Base-by-base conservation (phyloP, 2,888 invertebrate species). In the Lampropteryx suffumata region DNA sequence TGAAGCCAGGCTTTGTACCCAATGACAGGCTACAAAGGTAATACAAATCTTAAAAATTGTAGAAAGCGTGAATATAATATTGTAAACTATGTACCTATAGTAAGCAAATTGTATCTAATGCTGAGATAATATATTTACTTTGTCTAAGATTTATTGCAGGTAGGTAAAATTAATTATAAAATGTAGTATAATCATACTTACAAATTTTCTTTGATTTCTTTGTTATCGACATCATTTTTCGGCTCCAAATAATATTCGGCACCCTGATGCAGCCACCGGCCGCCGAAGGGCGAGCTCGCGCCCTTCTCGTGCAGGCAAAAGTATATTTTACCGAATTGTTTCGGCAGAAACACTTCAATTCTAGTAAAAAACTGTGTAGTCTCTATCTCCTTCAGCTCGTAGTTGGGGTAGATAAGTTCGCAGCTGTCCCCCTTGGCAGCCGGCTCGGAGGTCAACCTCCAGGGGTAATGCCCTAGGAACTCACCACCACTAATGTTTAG, bases 181-280 rank as follows among this genome's bases (percentile, higher is more conserved):
- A 17, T 17, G 17, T 2, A 3, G 17, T 2, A 11, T n/a, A n/a
- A 8, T 11, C 11, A 7, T 30, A 74, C 75, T 73, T 35, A 73
- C 72, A 46, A 39, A 46, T 54, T 26, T 2, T 42, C 44, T 8
- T 41, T 34, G n/a, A 34, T 44, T 35, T 44, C 32, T 13, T 32
- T 52, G 17, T 53, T 37, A 13, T 48, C 39, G 10, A 43, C 58
- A 59, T 75, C 76, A 30, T 61, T 67, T 57, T 61, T 66, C 2
- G 79, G 80, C 28, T 86, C 79, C 61, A 92, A 69, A 67, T 67
- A 84, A 67, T 91, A 60, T 33, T 83, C 70, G 27, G 66, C 66
- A 28, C 92, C 92, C 69, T 92, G 92, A 67, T 92, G 92, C 55
- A 84, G 72, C 92, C 92, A 92, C 50, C 69, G 71, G 5, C 81